A percentile compares a stretch with the other conserved stretches of the same genome.
Conservation (phyloP, 2,113 vertebrate species). For the Phalacrocorax aristotelis region DNA sequence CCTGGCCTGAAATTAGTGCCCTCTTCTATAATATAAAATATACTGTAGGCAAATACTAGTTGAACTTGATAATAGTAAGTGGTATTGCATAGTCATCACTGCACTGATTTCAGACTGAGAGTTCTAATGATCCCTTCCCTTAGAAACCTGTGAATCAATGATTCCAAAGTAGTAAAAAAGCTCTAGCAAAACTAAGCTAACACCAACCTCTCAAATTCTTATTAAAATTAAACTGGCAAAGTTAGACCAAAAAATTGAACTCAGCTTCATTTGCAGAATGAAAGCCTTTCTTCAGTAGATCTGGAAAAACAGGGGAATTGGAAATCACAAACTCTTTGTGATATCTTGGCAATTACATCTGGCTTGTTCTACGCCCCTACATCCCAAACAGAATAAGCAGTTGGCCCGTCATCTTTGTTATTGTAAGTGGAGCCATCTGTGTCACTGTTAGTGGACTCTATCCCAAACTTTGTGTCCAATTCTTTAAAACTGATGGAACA, state of each 20-base stretch:
- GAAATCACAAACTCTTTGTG: not conserved
- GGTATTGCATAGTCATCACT: not conserved
- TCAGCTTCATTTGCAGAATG: not conserved
- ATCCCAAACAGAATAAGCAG: not conserved
- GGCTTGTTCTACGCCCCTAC: not conserved
- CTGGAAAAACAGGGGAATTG: not conserved
- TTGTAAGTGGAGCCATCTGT: fast-evolving
- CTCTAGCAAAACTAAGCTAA: not conserved
- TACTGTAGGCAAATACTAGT: not conserved
- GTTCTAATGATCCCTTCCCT: not conserved
- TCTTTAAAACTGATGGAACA: not conserved
- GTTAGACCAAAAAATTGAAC: not conserved
- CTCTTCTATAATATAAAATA: not conserved
- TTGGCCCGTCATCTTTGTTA: not conserved
- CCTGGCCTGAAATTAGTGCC: not conserved
- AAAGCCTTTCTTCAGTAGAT: not conserved
- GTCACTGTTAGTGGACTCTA: not conserved
- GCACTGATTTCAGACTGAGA: not conserved
- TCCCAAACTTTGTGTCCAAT: not conserved
- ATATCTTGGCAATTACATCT: not conserved
- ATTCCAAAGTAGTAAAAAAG: not conserved
- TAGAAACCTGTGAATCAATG: not conserved
- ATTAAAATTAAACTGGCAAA: not conserved
- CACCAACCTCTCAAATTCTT: not conserved
- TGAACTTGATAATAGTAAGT: not conserved